These are phyloP conservation scores for Geranospiza caerulescens DNA, from an alignment of 2,797 vertebrate genomes.

Conservation along the genomic window DNA sequence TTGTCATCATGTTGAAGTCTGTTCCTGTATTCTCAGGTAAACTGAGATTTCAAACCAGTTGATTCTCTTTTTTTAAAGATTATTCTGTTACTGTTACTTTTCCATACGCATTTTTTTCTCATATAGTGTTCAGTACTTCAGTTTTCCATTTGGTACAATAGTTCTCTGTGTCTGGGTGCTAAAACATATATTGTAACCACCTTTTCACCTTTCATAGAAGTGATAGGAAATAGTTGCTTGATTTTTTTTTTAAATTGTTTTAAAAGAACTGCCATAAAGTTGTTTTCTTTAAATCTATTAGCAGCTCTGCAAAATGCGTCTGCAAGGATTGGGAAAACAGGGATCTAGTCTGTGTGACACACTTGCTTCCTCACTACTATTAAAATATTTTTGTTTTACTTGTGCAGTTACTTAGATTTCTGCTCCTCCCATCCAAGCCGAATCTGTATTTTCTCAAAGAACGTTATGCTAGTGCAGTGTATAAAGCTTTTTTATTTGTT, in stretches of 20 bases:
- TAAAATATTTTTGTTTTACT: neutral
- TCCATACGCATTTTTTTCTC: neutral
- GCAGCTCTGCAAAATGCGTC: neutral
- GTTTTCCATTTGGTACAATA: neutral
- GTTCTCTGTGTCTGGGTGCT: neutral
- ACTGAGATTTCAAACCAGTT: neutral
- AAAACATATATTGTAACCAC: neutral
- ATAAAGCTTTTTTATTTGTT: neutral
- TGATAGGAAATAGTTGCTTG: neutral
- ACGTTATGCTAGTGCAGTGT: neutral
- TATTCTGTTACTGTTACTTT: neutral
- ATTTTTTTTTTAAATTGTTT: neutral
- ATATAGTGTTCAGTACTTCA: neutral
- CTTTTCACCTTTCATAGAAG: neutral
- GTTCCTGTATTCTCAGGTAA: neutral
- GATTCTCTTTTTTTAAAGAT: neutral
- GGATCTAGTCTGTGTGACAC: neutral
- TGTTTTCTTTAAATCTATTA: neutral
- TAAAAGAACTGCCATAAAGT: neutral
- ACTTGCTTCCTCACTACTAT: neutral
- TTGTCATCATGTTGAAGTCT: neutral
- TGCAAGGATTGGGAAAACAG: neutral
- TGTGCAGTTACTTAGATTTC: neutral
- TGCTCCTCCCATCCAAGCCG: neutral
- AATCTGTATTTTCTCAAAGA: neutral